Evolutionary conservation across 2,888 invertebrate genomes (phyloP).

Genomic region (Erebia epiphron): DNA sequence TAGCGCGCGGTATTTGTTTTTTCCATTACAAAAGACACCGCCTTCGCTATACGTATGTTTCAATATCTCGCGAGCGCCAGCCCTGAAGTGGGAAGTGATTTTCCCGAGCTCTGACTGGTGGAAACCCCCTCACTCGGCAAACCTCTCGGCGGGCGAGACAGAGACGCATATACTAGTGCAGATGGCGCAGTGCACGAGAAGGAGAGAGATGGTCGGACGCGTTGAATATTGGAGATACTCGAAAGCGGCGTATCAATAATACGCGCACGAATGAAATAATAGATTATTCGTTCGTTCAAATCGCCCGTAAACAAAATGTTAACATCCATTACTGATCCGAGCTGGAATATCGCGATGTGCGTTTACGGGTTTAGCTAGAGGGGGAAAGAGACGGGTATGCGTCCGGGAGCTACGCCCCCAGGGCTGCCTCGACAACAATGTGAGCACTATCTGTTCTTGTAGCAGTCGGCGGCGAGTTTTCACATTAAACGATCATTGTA

Average conservation of each 20-base stretch:
- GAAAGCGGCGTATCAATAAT: conserved; percentile 79
- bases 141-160: conserved; percentile 52
- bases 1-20: conserved; percentile 72
- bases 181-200: conserved; percentile 12
- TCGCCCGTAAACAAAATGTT: conserved; percentile 82
- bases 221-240: conserved; percentile 75
- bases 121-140: conserved; percentile 56
- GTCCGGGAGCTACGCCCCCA: conserved; percentile 43
- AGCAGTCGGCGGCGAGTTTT: conserved; percentile 76
- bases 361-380: conserved; percentile 42
- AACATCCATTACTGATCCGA: conserved; percentile 77
- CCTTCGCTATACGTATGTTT: conserved; percentile 76
- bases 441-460: conserved; percentile 74
- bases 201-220: conserved; percentile 55
- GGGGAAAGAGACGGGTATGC: conserved; percentile 56
- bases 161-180: conserved; percentile 48
- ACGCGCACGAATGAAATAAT: conserved; percentile 83
- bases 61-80: conserved; percentile 70
- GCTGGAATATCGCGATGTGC: conserved; percentile 50
- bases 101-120: conserved; percentile 66
- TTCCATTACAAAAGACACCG: conserved; percentile 78
- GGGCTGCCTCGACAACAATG: conserved; percentile 49
- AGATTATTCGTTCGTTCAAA: conserved; percentile 83
- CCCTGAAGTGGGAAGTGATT: conserved; percentile 73
- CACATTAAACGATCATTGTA: conserved; percentile 82